Percentiles rank a stretch among this genome's conserved stretches.
These are phyloP conservation scores for Camponotus fellah DNA, from an alignment of 2,888 invertebrate genomes.

Conservation along the genomic window DNA sequence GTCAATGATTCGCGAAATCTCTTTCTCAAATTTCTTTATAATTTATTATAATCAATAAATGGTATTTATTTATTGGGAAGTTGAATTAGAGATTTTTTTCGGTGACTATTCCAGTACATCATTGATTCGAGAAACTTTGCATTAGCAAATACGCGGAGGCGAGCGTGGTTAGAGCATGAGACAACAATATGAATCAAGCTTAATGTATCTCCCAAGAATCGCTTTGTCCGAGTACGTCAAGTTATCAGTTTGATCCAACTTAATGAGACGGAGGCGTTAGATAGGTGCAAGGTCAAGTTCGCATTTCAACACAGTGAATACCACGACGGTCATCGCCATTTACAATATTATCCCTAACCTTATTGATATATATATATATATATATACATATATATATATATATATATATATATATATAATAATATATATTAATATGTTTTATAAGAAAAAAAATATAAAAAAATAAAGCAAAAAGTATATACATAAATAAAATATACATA, in stretches of 20 bases:
- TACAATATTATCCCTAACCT: not conserved
- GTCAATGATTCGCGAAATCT: too few relatives aligned
- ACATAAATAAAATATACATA: not conserved
- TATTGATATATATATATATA: slow-evolving; percentile 3
- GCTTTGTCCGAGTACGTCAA: slow-evolving; percentile 28
- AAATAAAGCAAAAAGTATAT: not conserved
- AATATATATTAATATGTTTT: not conserved
- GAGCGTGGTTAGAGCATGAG: not conserved
- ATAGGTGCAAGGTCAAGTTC: slow-evolving; percentile 42
- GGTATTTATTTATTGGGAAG: not conserved
- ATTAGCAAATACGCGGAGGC: not conserved
- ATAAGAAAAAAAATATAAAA: not conserved
- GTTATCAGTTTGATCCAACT: slow-evolving; percentile 32
- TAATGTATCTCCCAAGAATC: slow-evolving; percentile 37
- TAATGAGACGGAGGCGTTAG: slow-evolving; percentile 29
- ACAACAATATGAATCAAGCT: slow-evolving; percentile 31
- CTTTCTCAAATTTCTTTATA: too few relatives aligned
- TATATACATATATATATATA: not conserved
- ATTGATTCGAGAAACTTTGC: slow-evolving; percentile 9
- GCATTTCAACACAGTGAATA: slow-evolving; percentile 9
- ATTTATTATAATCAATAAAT: not conserved
- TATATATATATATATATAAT: not conserved
- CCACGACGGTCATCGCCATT: not conserved
- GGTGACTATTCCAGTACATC: too few relatives aligned
- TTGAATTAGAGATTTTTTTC: not conserved